phyloP scores from a whole-genome alignment of 2,113 vertebrate genomes.

The Grammatotria lemairii region DNA sequence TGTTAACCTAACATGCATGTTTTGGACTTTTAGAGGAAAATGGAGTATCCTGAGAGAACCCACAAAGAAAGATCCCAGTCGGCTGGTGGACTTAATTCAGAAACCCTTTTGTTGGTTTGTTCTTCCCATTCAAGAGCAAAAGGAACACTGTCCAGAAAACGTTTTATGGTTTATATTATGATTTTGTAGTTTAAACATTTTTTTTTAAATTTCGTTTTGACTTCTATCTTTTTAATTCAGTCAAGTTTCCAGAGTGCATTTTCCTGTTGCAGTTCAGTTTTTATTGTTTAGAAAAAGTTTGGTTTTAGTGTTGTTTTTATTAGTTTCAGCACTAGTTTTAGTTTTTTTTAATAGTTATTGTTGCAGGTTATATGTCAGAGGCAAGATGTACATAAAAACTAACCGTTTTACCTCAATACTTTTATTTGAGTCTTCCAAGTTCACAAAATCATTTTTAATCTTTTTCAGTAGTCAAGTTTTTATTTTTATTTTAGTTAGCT shows the following conservation, averaged over 20 bases:
- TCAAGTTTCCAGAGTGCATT: background rate
- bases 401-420: background rate
- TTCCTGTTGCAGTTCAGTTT: background rate
- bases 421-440: background rate
- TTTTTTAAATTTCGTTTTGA: accelerated
- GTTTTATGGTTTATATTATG: background rate
- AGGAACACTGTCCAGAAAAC: background rate
- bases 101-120: background rate
- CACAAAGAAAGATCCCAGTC: background rate
- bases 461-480: background rate
- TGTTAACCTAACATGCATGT: background rate
- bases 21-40: background rate
- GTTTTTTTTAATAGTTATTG: background rate
- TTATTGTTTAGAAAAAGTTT: background rate
- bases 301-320: background rate
- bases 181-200: background rate
- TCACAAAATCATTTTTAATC: background rate
- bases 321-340: background rate
- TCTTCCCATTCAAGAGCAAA: background rate
- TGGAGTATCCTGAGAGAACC: background rate
- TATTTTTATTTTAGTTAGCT: background rate
- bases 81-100: background rate
- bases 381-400: background rate
- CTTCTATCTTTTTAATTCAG: background rate
- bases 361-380: background rate